Evolutionary conservation across 2,888 invertebrate genomes (phyloP), one percentile per base, ranked within the genome.

Genomic region (Chaetogeoica ovagalla): DNA sequence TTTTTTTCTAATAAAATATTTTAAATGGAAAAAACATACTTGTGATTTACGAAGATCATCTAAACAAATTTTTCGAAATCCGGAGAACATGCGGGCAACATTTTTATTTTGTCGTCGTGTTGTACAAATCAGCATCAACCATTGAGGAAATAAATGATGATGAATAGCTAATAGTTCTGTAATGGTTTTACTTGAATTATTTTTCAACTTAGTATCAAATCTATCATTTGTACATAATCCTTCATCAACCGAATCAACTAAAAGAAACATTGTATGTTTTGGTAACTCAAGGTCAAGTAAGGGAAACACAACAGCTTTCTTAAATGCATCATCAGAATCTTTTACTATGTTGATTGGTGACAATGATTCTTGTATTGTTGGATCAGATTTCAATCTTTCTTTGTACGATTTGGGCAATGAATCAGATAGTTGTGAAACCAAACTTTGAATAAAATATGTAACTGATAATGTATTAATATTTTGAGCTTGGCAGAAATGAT

Each of bases 241-340:
- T 85, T 97, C 97, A 85, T 97, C 97, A 37, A 97, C 93, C 0
- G 96, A 97, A 85, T 98, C 98, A 1, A 97, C 94, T 11, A 97
- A 87, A 66, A 97, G 88, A 84, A 96, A 92, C 81, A 95, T 88
- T 30, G 93, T 92, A 81, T 93, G 93, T 85, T 94, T 94, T 0
- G 97, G 97, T 0, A 96, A 96, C 82, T 93, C 93, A 11, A 97
- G 90, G 85, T 95, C 94, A 63, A 94, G 87, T 48, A 98, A 88
- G 0, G 97, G 97, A 84, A 94, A 94, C 23, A 97, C 87, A 0
- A 97, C 88, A 0, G 95, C 94, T 85, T 94, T 92, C 85, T 95
- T 94, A 85, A 97, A 92, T 77, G 96, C 95, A 84, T 96, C 95
- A 84, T 97, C 97, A 0, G 97, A 96, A 85, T 94, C 93, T 84